These are phyloP conservation scores for Spodoptera frugiperda DNA, from an alignment of 1,140 invertebrate species.

Conservation along the genomic window DNA sequence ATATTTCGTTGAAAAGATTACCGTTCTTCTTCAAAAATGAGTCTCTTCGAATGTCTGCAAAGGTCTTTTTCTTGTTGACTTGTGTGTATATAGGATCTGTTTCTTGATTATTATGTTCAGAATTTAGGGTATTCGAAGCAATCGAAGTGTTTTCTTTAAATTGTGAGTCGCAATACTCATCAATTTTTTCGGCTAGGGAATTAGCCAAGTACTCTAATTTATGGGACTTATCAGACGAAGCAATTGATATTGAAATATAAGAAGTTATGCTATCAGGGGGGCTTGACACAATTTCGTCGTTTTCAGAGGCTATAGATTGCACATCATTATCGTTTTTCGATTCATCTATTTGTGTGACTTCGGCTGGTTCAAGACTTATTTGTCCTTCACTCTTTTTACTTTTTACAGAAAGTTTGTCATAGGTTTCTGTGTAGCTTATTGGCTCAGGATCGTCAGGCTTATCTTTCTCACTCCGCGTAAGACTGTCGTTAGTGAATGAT, in stretches of 20 bases:
- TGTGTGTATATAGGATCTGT: slow-evolving; percentile 76
- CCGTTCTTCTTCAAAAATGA: slow-evolving; percentile 69
- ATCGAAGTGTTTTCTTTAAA: slow-evolving; percentile 72
- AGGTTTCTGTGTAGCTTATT: slow-evolving; percentile 58
- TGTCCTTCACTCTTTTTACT: slow-evolving; percentile 59
- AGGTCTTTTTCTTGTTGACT: slow-evolving; percentile 79
- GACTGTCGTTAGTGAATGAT: slow-evolving; percentile 78
- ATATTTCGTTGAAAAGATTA: slow-evolving; percentile 66
- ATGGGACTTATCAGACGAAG: slow-evolving; percentile 81
- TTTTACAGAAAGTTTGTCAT: slow-evolving; percentile 65
- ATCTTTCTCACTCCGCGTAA: slow-evolving; percentile 61
- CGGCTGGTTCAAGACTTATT: slow-evolving; percentile 48
- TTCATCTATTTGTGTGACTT: slow-evolving; percentile 49
- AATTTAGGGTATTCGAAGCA: slow-evolving; percentile 61
- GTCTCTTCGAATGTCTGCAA: slow-evolving; percentile 76
- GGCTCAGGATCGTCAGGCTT: slow-evolving; percentile 56
- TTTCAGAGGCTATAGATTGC: slow-evolving; percentile 79
- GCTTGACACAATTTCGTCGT: slow-evolving; percentile 80
- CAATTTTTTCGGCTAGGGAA: slow-evolving; percentile 85
- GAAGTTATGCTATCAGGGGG: slow-evolving; percentile 84
- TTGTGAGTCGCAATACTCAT: slow-evolving; percentile 85
- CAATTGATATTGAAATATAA: slow-evolving; percentile 83
- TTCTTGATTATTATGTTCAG: slow-evolving; percentile 64
- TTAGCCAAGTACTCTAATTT: slow-evolving; percentile 85
- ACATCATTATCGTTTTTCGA: slow-evolving; percentile 63